phyloP scores from a whole-genome alignment of 2,113 vertebrate genomes.

The Antigone vipio region DNA sequence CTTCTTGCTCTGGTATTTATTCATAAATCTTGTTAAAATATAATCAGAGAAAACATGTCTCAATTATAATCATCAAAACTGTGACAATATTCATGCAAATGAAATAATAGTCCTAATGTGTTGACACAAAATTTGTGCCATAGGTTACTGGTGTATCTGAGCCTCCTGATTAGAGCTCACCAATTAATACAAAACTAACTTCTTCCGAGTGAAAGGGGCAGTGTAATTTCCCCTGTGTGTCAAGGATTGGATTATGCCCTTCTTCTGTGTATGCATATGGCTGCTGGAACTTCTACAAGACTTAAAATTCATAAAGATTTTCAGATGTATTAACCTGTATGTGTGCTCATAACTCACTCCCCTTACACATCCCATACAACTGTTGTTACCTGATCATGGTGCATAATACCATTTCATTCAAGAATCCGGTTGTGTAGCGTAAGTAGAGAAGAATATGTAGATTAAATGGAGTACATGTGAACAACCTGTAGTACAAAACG shows the following conservation, averaged over 20 bases:
- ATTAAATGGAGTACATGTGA: neutral
- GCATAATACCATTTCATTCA: neutral
- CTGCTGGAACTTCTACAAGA: neutral
- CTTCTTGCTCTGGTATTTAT: conserved; percentile 29
- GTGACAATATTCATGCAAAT: conserved; percentile 2
- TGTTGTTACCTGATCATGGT: neutral
- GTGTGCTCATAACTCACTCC: neutral
- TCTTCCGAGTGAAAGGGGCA: neutral
- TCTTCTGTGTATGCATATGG: neutral
- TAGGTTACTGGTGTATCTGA: neutral
- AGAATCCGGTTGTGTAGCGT: neutral
- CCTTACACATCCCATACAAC: neutral
- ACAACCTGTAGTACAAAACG: neutral
- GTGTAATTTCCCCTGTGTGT: neutral
- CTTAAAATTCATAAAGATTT: neutral
- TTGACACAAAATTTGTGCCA: neutral
- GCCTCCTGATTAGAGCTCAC: neutral
- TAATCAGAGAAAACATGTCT: conserved; percentile 32
- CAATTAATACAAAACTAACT: neutral
- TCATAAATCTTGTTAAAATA: conserved; percentile 47
- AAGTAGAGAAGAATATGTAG: neutral
- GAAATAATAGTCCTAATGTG: neutral
- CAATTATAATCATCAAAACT: conserved; percentile 30
- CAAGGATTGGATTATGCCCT: neutral
- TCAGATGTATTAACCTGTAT: neutral